A percentile compares a stretch with the other conserved stretches of the same genome.
Evolutionary conservation across 2,113 vertebrate species (phyloP).

Genomic region (Osmerus eperlanus): DNA sequence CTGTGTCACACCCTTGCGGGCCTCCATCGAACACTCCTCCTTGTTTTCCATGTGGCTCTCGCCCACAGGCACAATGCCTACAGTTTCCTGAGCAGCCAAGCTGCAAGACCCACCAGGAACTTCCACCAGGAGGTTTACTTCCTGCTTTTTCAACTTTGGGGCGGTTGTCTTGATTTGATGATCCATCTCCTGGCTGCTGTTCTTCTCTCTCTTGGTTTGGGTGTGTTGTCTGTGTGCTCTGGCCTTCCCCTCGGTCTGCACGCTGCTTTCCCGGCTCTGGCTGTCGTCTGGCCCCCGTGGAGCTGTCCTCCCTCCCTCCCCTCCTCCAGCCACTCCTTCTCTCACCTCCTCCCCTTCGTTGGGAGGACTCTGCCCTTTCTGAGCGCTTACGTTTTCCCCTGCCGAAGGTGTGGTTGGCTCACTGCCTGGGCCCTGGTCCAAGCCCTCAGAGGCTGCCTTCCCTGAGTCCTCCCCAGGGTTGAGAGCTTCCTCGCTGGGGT

Average conservation of each 20-base stretch:
- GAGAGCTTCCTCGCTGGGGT: slow-evolving; percentile 40
- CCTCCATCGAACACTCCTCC: slow-evolving; percentile 22
- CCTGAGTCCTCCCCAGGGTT: slow-evolving; percentile 37
- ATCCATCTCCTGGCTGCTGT: slow-evolving; percentile 49
- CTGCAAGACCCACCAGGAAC: neutral
- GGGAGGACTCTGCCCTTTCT: slow-evolving; percentile 42
- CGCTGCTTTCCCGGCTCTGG: slow-evolving; percentile 41
- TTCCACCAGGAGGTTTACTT: slow-evolving; percentile 20
- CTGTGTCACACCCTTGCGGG: slow-evolving; percentile 21
- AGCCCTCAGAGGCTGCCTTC: slow-evolving; percentile 39
- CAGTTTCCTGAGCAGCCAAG: neutral
- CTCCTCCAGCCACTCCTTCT: slow-evolving; percentile 61
- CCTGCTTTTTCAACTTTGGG: slow-evolving; percentile 18
- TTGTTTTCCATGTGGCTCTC: slow-evolving; percentile 15
- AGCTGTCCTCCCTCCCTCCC: slow-evolving; percentile 54
- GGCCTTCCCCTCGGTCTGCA: slow-evolving; percentile 36
- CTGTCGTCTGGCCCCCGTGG: slow-evolving; percentile 48
- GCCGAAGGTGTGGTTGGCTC: slow-evolving; percentile 64
- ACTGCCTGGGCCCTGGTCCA: slow-evolving; percentile 40
- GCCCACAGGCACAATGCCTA: slow-evolving; percentile 14
- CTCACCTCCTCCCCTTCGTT: slow-evolving; percentile 55
- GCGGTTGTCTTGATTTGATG: slow-evolving; percentile 1
- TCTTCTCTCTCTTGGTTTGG: slow-evolving; percentile 35
- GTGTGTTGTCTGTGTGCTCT: slow-evolving; percentile 18
- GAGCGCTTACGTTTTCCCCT: slow-evolving; percentile 47